Percentiles rank a stretch among this genome's conserved stretches.
Evolutionary conservation across 2,113 vertebrate genomes (phyloP).

Genomic region (Taurulus bubalis): DNA sequence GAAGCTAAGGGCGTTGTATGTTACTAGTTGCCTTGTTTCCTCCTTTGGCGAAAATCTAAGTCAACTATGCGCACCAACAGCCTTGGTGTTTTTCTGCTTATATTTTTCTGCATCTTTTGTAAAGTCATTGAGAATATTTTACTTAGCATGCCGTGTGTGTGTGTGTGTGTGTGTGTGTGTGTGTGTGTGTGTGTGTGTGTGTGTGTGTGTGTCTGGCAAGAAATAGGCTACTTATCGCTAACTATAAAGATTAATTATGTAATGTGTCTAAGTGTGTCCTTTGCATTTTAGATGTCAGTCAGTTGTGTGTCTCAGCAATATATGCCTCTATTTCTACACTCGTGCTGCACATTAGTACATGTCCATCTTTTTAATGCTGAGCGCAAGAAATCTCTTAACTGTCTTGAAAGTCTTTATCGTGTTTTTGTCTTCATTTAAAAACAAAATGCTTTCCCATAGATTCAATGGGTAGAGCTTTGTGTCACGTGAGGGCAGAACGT

Average conservation of each 20-base stretch:
- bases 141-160: background rate
- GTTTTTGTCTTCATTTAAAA: background rate
- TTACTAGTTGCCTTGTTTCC: conserved; percentile 66
- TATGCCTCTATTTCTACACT: background rate
- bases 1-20: conserved; percentile 76
- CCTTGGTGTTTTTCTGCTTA: background rate
- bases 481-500: background rate
- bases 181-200: too few relatives aligned
- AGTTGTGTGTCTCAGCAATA: background rate
- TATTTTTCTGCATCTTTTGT: background rate
- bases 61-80: conserved; percentile 26
- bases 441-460: background rate
- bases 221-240: too few relatives aligned
- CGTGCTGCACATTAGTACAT: background rate
- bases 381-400: background rate
- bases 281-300: background rate
- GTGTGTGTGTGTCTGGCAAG: too few relatives aligned
- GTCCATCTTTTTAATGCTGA: background rate
- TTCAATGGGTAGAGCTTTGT: background rate
- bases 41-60: conserved; percentile 48
- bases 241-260: background rate
- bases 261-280: background rate
- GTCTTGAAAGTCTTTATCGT: background rate
- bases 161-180: too few relatives aligned
- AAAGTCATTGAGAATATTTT: background rate